These are phyloP conservation scores for Setipinna tenuifilis DNA, from an alignment of 2,797 vertebrate genomes.

Conservation along the genomic window DNA sequence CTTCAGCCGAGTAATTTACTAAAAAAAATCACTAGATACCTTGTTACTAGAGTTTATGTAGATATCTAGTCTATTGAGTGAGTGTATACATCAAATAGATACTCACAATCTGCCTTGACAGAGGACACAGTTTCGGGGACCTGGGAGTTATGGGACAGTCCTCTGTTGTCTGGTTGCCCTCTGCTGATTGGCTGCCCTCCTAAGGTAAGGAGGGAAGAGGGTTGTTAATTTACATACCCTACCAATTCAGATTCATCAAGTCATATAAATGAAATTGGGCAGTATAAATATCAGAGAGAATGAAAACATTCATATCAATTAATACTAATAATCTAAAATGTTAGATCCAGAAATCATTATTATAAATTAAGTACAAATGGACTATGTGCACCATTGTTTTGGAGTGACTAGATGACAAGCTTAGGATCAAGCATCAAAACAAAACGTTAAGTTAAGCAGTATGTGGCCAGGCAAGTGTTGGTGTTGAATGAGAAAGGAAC, in stretches of 20 bases:
- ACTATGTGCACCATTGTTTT: background rate
- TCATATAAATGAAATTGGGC: background rate
- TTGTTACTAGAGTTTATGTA: background rate
- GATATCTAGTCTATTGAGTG: background rate
- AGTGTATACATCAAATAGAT: background rate
- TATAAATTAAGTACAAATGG: too few species aligned
- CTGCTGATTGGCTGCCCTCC: constrained; percentile 62
- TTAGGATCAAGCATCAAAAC: background rate
- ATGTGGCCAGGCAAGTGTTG: background rate
- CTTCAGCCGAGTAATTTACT: too few species aligned
- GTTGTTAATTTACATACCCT: background rate
- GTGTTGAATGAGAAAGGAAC: background rate
- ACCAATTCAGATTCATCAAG: background rate
- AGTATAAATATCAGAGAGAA: background rate
- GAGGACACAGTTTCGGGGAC: constrained; percentile 55
- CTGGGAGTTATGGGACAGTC: constrained; percentile 45
- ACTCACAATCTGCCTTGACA: constrained; percentile 65
- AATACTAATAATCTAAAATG: background rate
- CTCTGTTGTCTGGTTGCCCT: constrained; percentile 36
- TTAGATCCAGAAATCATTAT: too few species aligned
- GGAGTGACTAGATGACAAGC: background rate
- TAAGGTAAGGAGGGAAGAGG: constrained; percentile 43
- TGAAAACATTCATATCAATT: background rate
- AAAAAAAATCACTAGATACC: too few species aligned
- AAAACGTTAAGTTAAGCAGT: background rate